A percentile compares a stretch with the other conserved stretches of the same genome.
These are phyloP conservation scores for Cydia fagiglandana DNA, from an alignment of 1,140 invertebrate species.

Conservation along the genomic window DNA sequence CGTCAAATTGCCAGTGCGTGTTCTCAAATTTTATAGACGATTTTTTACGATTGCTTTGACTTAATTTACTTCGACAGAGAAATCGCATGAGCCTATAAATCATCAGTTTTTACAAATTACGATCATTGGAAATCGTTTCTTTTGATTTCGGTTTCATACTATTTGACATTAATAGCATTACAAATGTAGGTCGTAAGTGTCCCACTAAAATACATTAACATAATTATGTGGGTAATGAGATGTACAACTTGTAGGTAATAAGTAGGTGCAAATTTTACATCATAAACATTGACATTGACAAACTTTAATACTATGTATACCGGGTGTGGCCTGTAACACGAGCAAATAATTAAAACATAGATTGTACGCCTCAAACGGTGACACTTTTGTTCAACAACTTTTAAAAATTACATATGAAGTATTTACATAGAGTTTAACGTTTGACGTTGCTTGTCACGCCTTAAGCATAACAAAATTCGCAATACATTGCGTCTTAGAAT, in stretches of 20 bases:
- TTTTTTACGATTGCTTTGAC: constrained; percentile 10
- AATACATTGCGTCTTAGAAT: no score
- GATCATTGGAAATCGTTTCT: background rate
- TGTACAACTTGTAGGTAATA: background rate
- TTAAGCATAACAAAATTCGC: no score
- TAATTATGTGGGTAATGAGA: constrained; percentile 3
- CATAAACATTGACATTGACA: no score
- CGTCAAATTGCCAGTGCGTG: constrained; percentile 17
- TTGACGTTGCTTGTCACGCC: no score
- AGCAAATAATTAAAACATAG: no score
- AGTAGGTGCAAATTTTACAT: background rate
- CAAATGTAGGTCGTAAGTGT: background rate
- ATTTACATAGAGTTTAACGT: no score
- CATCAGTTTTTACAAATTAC: constrained; percentile 17
- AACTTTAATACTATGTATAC: no score
- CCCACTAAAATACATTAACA: background rate
- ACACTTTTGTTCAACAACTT: no score
- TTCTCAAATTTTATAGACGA: constrained; percentile 24
- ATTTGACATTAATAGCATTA: background rate
- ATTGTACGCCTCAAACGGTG: no score
- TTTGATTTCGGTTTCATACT: background rate
- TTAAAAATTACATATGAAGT: no score
- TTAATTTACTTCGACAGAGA: constrained; percentile 15
- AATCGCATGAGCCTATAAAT: constrained; percentile 14
- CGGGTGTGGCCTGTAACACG: no score